Conservation (phyloP, 2,888 invertebrate genomes). For the Synanthedon tipuliformis region DNA sequence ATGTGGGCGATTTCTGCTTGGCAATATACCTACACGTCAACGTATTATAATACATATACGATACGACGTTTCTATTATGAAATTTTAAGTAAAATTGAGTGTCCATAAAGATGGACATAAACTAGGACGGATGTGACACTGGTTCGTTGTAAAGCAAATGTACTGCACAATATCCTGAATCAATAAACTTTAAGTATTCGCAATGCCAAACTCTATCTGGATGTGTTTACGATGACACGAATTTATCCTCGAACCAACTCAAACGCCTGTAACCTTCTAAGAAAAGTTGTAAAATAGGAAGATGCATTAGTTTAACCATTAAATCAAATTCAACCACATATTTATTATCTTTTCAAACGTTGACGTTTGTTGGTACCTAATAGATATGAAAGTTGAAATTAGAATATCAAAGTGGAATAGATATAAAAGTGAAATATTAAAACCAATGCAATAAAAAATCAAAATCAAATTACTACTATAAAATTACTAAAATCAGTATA, state of each 20-base stretch:
- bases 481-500: too few species aligned
- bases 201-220: slow-evolving; percentile 19
- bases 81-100: not conserved
- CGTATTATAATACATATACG: not conserved
- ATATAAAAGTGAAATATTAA: not conserved
- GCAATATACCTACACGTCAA: too few species aligned
- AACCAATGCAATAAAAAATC: too few species aligned
- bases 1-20: too few species aligned
- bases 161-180: slow-evolving; percentile 28
- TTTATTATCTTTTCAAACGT: not conserved
- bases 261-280: not conserved
- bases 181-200: slow-evolving; percentile 22
- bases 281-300: not conserved
- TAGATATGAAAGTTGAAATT: not conserved
- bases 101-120: not conserved
- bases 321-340: too few species aligned
- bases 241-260: slow-evolving; percentile 4
- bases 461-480: too few species aligned
- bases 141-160: slow-evolving; percentile 29
- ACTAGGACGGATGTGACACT: slow-evolving; percentile 14
- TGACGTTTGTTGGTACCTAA: not conserved
- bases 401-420: not conserved
- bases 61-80: not conserved
- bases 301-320: too few species aligned
- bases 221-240: slow-evolving; percentile 30